A percentile compares a stretch with the other conserved stretches of the same genome.
Conservation (phyloP, 2,797 vertebrate genomes). For the Etheostoma perlongum region DNA sequence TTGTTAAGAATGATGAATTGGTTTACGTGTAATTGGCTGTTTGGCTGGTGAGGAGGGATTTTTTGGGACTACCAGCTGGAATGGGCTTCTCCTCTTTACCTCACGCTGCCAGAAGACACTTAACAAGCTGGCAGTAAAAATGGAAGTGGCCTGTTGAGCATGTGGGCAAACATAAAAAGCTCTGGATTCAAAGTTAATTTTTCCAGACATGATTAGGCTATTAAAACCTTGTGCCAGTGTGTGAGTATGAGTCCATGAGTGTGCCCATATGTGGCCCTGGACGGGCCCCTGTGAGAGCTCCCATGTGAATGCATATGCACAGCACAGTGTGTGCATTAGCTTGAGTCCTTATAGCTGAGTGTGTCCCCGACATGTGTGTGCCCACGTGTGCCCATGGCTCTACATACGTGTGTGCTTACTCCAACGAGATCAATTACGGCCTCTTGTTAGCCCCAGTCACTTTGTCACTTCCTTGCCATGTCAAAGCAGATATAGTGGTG, state of each 20-base stretch:
- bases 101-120: slow-evolving; percentile 86
- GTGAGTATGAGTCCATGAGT: slow-evolving; percentile 39
- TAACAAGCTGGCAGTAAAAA: slow-evolving; percentile 90
- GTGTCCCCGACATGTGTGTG: slow-evolving; percentile 36
- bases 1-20: slow-evolving; percentile 35
- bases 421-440: slow-evolving; percentile 83
- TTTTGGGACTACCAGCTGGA: slow-evolving; percentile 27
- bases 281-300: slow-evolving; percentile 37
- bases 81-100: slow-evolving; percentile 74
- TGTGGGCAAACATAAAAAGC: slow-evolving; percentile 90
- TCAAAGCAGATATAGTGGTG: slow-evolving; percentile 74
- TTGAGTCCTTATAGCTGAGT: slow-evolving; percentile 53
- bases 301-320: slow-evolving; percentile 38
- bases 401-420: slow-evolving; percentile 39
- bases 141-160: slow-evolving; percentile 87
- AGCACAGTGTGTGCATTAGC: slow-evolving; percentile 55
- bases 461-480: slow-evolving; percentile 77
- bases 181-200: slow-evolving; percentile 87
- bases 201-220: slow-evolving; percentile 85
- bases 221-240: slow-evolving; percentile 86
- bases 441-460: slow-evolving; percentile 80
- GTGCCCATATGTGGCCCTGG: slow-evolving; percentile 55
- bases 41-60: slow-evolving; percentile 33
- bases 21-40: slow-evolving; percentile 32
- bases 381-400: neutral